Conservation (phyloP, 2,113 vertebrate species). For the Heterocephalus glaber region DNA sequence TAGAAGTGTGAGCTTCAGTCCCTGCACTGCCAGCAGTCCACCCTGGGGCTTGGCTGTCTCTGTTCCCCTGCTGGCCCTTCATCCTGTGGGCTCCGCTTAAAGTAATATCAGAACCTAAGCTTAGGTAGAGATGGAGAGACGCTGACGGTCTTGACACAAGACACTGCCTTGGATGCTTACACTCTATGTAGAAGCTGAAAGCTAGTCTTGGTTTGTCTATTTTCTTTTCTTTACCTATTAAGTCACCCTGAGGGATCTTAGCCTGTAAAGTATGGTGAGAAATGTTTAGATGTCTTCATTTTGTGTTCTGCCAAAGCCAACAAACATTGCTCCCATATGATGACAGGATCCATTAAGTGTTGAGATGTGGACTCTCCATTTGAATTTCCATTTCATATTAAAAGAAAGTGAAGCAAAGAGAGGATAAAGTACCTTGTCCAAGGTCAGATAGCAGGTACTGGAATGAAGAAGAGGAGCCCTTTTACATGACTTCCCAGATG, state of each 20-base stretch:
- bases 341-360: background rate
- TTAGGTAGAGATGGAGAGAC: background rate
- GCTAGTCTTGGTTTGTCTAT: background rate
- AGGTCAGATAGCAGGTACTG: background rate
- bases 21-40: accelerated
- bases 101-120: background rate
- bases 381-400: background rate
- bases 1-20: background rate
- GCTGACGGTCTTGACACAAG: background rate
- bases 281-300: background rate
- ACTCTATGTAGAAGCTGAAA: background rate
- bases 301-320: background rate
- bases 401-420: background rate
- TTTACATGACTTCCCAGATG: background rate
- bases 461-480: background rate
- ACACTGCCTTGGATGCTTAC: background rate
- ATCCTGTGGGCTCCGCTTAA: background rate
- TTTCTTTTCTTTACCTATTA: background rate
- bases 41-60: background rate
- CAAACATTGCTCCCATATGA: background rate
- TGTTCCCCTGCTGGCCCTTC: background rate
- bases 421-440: background rate
- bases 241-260: background rate
- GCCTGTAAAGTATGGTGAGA: background rate
- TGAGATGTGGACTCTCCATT: background rate